These are phyloP conservation scores for Cherax destructor DNA, from an alignment of 1,140 invertebrate species.

Conservation along the genomic window DNA sequence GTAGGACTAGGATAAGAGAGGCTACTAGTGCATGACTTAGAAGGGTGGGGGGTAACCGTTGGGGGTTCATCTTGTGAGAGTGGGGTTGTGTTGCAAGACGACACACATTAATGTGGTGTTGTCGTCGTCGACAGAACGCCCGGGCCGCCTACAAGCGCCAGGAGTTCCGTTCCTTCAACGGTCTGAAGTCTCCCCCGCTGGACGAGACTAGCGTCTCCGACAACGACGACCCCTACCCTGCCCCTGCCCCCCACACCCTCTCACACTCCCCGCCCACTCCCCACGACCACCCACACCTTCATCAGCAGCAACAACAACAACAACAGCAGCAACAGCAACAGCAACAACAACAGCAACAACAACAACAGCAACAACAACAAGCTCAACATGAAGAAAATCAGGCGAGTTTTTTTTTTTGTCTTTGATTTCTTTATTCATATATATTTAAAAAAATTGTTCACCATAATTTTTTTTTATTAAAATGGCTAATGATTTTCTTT, in stretches of 20 bases:
- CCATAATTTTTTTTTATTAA: too few species aligned
- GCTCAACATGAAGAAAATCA: constrained; percentile 42
- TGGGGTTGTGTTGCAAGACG: too few species aligned
- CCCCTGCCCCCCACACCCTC: constrained; percentile 22
- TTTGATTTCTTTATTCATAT: not conserved
- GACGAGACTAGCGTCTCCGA: constrained; percentile 73
- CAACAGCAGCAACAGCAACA: constrained; percentile 67
- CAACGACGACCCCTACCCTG: constrained; percentile 44
- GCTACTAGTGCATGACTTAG: too few species aligned
- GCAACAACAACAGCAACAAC: constrained; percentile 51
- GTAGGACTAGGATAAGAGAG: too few species aligned
- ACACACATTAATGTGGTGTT: too few species aligned
- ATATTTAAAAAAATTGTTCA: not conserved
- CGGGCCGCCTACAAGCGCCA: constrained; percentile 92
- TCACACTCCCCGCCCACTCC: constrained; percentile 20
- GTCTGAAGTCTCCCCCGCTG: constrained; percentile 67
- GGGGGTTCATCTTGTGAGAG: too few species aligned
- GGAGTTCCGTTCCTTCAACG: constrained; percentile 73
- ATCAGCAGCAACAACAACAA: constrained; percentile 51
- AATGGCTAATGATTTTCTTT: too few species aligned
- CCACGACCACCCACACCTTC: constrained; percentile 64
- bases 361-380: constrained; percentile 64
- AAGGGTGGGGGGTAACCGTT: too few species aligned
- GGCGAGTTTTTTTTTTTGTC: not conserved
- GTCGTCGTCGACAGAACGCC: constrained; percentile 81